These are phyloP conservation scores for Agonum fuliginosum DNA, from an alignment of 2,888 invertebrate species.

Conservation along the genomic window DNA sequence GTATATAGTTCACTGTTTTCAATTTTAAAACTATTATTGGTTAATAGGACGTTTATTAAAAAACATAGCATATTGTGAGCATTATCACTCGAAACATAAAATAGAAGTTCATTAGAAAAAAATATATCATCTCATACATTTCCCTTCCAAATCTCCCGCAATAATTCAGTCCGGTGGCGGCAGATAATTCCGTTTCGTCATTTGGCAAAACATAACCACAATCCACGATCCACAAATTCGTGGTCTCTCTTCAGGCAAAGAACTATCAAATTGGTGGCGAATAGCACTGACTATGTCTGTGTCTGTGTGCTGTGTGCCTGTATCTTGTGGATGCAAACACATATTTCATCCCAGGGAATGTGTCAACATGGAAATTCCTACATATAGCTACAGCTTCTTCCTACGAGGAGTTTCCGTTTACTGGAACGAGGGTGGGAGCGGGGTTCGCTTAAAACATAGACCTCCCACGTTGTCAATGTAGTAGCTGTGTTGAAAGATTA, in stretches of 20 bases:
- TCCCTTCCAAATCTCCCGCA: neutral
- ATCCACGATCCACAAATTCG: neutral
- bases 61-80: too few species aligned
- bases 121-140: too few species aligned
- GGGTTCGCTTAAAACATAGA: neutral
- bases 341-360: slow-evolving; percentile 49
- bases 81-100: too few species aligned
- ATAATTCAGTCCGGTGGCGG: neutral
- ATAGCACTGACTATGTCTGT: neutral
- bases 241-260: neutral
- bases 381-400: slow-evolving; percentile 11
- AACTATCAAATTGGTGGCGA: slow-evolving; percentile 1
- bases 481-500: too few species aligned
- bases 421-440: neutral
- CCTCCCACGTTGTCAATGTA: too few species aligned
- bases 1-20: too few species aligned
- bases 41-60: too few species aligned
- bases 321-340: slow-evolving; percentile 32
- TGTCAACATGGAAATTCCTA: slow-evolving; percentile 53
- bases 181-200: neutral
- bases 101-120: too few species aligned
- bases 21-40: too few species aligned
- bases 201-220: neutral
- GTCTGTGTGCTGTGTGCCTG: neutral
- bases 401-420: neutral